Evolutionary conservation across 53 echinoderm and acorn worm species (phyloP).

Genomic region (Patiria pectinifera): DNA sequence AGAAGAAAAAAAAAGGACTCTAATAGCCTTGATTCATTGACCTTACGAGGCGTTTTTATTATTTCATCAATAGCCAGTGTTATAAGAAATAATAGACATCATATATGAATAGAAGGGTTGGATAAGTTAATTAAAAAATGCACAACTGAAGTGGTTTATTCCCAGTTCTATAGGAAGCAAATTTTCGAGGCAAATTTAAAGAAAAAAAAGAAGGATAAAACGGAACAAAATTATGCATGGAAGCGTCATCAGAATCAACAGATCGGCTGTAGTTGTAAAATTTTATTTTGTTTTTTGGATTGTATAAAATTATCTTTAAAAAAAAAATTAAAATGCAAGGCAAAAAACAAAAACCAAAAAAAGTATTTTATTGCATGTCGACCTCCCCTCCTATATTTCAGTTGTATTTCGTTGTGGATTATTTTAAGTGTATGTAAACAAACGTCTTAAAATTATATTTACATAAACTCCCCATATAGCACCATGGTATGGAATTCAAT

Average conservation of each 20-base stretch:
- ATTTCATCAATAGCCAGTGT: not conserved
- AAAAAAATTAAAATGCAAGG: constrained; percentile 7
- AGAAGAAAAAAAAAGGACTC: not conserved
- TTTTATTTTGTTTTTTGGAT: constrained; percentile 38
- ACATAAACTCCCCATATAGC: not conserved
- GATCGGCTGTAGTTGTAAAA: constrained; percentile 26
- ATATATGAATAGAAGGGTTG: not conserved
- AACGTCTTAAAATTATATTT: constrained; percentile 7
- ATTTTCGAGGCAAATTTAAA: not conserved
- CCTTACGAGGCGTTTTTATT: not conserved
- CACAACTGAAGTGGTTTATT: not conserved
- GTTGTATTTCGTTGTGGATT: constrained; percentile 42
- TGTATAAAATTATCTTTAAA: constrained; percentile 29
- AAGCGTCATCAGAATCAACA: not conserved
- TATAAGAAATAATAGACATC: no score
- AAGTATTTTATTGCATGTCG: constrained; percentile 59
- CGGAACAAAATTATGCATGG: not conserved
- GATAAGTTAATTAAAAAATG: not conserved
- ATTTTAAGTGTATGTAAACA: constrained; percentile 49
- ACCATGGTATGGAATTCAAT: not conserved
- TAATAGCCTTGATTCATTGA: not conserved
- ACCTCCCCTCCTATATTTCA: constrained; percentile 31
- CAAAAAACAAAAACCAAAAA: not conserved
- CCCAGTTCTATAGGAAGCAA: not conserved
- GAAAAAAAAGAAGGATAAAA: not conserved